Percentiles rank a stretch among this genome's conserved stretches.
Evolutionary conservation across 2,113 vertebrate species (phyloP).

Genomic region (Colaptes auratus): DNA sequence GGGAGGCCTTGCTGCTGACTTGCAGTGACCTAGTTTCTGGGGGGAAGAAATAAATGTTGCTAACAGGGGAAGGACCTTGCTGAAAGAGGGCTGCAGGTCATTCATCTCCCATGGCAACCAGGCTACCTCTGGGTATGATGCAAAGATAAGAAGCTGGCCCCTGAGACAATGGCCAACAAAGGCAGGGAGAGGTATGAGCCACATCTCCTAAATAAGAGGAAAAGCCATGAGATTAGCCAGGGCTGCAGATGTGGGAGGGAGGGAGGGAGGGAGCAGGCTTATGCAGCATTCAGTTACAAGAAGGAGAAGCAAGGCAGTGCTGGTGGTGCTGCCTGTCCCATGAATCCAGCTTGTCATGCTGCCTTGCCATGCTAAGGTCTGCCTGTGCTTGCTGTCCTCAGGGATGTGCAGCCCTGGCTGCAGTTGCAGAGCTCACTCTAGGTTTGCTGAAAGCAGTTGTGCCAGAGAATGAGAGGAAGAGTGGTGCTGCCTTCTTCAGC

Average conservation of each 20-base stretch:
- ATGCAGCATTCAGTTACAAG: neutral
- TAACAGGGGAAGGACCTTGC: neutral
- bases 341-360: neutral
- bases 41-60: neutral
- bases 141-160: too few species aligned
- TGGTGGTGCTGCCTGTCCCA: accelerated
- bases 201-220: neutral
- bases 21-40: slow-evolving; percentile 33
- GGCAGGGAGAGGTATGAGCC: neutral
- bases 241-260: neutral
- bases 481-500: neutral
- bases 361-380: neutral
- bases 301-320: neutral
- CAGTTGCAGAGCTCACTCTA: neutral
- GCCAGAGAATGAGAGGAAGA: neutral
- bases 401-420: neutral
- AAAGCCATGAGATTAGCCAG: neutral
- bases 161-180: neutral
- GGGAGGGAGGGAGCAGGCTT: neutral
- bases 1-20: neutral
- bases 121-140: too few species aligned
- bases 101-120: too few species aligned
- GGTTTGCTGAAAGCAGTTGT: neutral
- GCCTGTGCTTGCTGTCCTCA: neutral
- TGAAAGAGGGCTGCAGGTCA: too few species aligned